Percentiles rank a stretch among this genome's conserved stretches.
These are phyloP conservation scores for Cryptocheilus praepositus DNA, from an alignment of 2,888 invertebrate genomes.

Conservation along the genomic window DNA sequence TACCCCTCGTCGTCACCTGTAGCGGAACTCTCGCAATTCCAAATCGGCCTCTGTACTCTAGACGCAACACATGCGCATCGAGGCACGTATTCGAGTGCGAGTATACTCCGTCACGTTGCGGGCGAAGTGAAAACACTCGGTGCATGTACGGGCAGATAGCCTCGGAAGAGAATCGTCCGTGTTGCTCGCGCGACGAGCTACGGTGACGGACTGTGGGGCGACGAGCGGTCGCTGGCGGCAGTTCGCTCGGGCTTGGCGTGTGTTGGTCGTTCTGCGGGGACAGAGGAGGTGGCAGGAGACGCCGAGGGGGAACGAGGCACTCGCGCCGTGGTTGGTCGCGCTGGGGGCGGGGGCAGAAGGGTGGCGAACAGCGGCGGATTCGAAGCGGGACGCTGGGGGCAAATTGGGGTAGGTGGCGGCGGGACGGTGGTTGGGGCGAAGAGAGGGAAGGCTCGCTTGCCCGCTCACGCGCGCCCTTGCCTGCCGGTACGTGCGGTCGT, in stretches of 20 bases:
- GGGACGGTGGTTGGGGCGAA: constrained; percentile 29
- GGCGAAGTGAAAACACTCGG: too few relatives aligned
- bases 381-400: constrained; percentile 34
- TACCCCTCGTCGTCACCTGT: too few relatives aligned
- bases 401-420: constrained; percentile 34
- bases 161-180: constrained; percentile 11
- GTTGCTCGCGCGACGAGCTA: constrained; percentile 63
- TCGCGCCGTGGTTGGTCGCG: constrained; percentile 55
- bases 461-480: constrained; percentile 71
- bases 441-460: constrained; percentile 52
- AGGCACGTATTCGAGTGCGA: too few relatives aligned
- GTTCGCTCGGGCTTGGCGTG: constrained; percentile 55
- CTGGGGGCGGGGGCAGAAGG: constrained; percentile 44
- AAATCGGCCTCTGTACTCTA: too few relatives aligned
- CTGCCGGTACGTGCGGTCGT: constrained; percentile 61
- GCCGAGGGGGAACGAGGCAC: constrained; percentile 46
- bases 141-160: neutral
- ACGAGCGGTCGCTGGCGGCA: constrained; percentile 72
- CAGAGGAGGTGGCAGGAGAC: constrained; percentile 45
- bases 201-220: constrained; percentile 72
- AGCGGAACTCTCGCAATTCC: too few relatives aligned
- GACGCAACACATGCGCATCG: too few relatives aligned
- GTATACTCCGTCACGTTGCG: too few relatives aligned
- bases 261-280: constrained; percentile 43
- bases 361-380: constrained; percentile 43